Percentiles rank a stretch among this genome's conserved stretches.
Conservation (phyloP, 2,888 invertebrate species). For the Sarcophaga subvicina region DNA sequence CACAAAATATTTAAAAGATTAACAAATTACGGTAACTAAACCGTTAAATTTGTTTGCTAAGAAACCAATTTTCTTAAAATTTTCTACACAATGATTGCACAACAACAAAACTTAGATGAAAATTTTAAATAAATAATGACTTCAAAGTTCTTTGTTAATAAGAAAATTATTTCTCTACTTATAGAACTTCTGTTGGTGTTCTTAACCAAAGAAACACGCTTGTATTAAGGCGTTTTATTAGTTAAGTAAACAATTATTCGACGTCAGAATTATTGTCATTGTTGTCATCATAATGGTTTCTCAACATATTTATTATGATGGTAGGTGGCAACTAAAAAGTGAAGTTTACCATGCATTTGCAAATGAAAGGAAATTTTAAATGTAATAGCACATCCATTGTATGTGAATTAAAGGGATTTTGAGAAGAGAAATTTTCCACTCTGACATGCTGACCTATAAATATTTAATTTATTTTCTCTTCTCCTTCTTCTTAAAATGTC, state of each 20-base stretch:
- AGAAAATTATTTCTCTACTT: too few species aligned
- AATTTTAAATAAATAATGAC: too few species aligned
- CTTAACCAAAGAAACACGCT: too few species aligned
- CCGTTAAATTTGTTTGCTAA: too few species aligned
- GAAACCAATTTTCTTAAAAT: too few species aligned
- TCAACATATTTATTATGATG: background rate
- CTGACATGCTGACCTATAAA: slow-evolving; percentile 44
- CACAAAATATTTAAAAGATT: too few species aligned
- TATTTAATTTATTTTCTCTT: background rate
- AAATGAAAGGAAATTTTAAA: background rate
- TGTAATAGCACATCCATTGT: background rate
- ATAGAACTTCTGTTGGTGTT: too few species aligned
- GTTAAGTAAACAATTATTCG: slow-evolving; percentile 23
- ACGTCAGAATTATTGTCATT: background rate
- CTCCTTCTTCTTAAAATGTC: background rate
- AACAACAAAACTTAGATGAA: too few species aligned
- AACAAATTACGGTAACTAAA: too few species aligned
- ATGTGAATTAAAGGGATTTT: background rate
- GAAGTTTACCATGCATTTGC: background rate
- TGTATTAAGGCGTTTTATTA: slow-evolving; percentile 27
- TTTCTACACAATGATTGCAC: too few species aligned
- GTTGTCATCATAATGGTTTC: background rate
- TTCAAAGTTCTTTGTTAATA: too few species aligned
- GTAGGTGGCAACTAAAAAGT: background rate
- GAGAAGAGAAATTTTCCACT: background rate